A percentile compares a stretch with the other conserved stretches of the same genome.
Conservation (phyloP, 2,113 vertebrate species). For the Buteo buteo region DNA sequence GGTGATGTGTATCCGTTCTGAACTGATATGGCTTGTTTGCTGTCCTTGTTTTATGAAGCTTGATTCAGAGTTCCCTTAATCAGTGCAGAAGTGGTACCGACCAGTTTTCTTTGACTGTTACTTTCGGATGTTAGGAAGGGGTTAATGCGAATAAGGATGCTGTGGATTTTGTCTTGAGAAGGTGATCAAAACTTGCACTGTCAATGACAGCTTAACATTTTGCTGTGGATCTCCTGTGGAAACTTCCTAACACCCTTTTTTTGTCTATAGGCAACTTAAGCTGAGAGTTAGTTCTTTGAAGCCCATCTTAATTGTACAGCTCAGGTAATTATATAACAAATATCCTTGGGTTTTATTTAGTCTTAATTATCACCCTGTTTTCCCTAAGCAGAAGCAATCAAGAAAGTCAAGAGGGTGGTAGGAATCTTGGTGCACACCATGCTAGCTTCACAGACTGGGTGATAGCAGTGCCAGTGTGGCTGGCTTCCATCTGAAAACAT, state of each 20-base stretch:
- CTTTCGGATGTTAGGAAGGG: not conserved
- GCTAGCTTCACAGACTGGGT: not conserved
- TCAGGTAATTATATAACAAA: not conserved
- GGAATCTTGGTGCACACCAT: not conserved
- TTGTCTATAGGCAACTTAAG: not conserved
- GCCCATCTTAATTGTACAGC: not conserved
- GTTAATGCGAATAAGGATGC: not conserved
- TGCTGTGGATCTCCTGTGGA: not conserved
- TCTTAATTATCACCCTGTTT: not conserved
- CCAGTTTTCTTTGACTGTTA: not conserved
- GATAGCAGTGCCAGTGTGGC: not conserved
- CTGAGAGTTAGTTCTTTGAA: not conserved
- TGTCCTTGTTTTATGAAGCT: not conserved
- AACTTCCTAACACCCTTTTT: not conserved
- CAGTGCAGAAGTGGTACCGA: not conserved
- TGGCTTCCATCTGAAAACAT: not conserved
- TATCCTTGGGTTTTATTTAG: not conserved
- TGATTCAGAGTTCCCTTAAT: not conserved
- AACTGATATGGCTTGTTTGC: not conserved
- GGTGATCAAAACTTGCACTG: not conserved
- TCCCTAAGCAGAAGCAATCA: not conserved
- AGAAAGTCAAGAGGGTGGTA: not conserved
- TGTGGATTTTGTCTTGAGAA: not conserved
- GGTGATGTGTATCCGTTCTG: not conserved
- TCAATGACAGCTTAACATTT: not conserved